Evolutionary conservation across 2,113 vertebrate species (phyloP).

Genomic region (Geococcyx californianus): DNA sequence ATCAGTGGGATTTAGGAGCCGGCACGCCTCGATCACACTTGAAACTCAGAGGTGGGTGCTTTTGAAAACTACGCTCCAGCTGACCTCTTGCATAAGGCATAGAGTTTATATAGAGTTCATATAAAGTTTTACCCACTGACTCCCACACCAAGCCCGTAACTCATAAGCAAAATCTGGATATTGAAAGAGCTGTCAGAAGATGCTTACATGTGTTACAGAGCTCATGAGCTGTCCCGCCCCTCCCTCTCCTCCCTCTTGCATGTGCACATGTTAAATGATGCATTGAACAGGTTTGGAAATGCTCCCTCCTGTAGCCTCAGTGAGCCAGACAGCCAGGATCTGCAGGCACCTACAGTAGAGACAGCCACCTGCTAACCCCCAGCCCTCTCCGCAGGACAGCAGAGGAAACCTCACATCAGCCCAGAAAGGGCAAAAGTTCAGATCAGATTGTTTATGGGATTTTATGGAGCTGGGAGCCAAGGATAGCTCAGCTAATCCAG

Average conservation of each 20-base stretch:
- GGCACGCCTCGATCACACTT: not conserved
- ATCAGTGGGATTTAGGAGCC: not conserved
- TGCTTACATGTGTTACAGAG: not conserved
- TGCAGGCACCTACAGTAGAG: not conserved
- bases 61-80: not conserved
- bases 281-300: not conserved
- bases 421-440: slow-evolving; percentile 66
- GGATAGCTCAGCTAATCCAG: slow-evolving; percentile 59
- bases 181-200: slow-evolving; percentile 2
- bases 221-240: not conserved
- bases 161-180: not conserved
- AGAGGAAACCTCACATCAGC: not conserved
- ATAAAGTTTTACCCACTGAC: not conserved
- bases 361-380: slow-evolving; percentile 35
- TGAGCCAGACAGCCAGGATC: not conserved
- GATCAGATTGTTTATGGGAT: slow-evolving; percentile 50
- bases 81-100: slow-evolving; percentile 4
- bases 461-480: slow-evolving; percentile 45
- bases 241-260: not conserved
- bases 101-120: not conserved
- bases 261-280: not conserved
- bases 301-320: not conserved
- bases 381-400: not conserved
- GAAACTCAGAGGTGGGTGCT: not conserved
- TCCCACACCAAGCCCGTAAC: not conserved